phyloP scores from a whole-genome alignment of 2,113 vertebrate species.

The Rhinoptilus africanus region DNA sequence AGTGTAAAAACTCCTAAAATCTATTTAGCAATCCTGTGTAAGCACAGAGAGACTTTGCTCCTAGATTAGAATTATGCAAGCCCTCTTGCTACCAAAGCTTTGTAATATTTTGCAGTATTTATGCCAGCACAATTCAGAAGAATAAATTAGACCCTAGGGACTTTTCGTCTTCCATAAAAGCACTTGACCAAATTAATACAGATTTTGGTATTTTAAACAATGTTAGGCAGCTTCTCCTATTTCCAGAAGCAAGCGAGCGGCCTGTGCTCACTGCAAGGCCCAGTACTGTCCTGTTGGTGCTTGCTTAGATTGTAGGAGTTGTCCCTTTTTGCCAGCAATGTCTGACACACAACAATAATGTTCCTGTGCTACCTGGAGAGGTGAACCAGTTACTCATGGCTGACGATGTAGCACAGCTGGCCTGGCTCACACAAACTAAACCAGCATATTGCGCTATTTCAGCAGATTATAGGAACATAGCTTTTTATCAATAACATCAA shows the following conservation, averaged over 20 bases:
- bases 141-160: not conserved
- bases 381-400: not conserved
- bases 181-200: not conserved
- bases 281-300: not conserved
- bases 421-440: not conserved
- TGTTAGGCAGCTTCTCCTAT: not conserved
- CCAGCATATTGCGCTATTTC: not conserved
- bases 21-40: not conserved
- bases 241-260: not conserved
- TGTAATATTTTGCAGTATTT: not conserved
- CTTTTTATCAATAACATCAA: not conserved
- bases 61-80: not conserved
- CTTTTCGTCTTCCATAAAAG: not conserved
- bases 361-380: not conserved
- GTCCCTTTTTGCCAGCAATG: not conserved
- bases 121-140: not conserved
- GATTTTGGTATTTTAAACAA: not conserved
- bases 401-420: not conserved
- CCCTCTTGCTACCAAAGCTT: not conserved
- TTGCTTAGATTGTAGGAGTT: accelerated
- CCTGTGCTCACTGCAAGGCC: not conserved
- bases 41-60: not conserved
- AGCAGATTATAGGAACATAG: not conserved
- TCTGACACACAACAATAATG: not conserved
- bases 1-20: not conserved